Base-by-base conservation (phyloP, 2,113 vertebrate species). In the Chitala chitala region DNA sequence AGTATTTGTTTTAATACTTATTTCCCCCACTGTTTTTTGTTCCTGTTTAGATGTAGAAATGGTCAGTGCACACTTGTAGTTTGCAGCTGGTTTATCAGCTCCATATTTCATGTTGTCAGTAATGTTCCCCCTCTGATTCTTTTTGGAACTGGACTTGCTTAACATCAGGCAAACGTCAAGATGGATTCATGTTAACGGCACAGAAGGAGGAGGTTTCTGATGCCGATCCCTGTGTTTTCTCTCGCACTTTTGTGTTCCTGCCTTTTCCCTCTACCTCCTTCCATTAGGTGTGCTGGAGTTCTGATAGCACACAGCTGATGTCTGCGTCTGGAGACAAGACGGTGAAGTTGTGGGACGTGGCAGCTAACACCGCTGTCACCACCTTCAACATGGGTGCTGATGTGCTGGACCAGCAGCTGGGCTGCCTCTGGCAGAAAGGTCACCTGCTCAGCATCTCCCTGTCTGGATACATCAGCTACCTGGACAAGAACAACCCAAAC, bases 281-380 rank as follows among this genome's bases (percentile, higher is more conserved):
- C 22, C 61, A 76, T 1, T 55, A 93, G 91, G 24, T 93, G 72
- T 86, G 94, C 78, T 99, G 96, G 97, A 96, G 94, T 78, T 86
- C 95, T 13, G 97, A 99, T 80, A 90, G 94, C 79, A 89, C 90
- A 75, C 92, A 92, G 50, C 87, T 98, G 78, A 95, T 98, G 78
- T 99, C 97, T 42, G 94, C 96, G 31, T 98, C 96, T 0, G 96
- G 95, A 76, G 97, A 99, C 81, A 98, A 94, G 87, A 98, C 95
- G 0, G 94, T 96, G 51, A 98, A 95, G 80, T 91, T 98, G 44
- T 99, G 97, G 97, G 97, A 99, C 22, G 89, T 98, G 54, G 88
- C 72, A 13, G 83, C 90, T 72, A 90, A 89, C 75, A 90, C 91
- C 0, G 64, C 89, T 0, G 91, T 97, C 83, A 96, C 42, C 80